Evolutionary conservation across 2,797 vertebrate genomes (phyloP).

Genomic region (Otus scops): DNA sequence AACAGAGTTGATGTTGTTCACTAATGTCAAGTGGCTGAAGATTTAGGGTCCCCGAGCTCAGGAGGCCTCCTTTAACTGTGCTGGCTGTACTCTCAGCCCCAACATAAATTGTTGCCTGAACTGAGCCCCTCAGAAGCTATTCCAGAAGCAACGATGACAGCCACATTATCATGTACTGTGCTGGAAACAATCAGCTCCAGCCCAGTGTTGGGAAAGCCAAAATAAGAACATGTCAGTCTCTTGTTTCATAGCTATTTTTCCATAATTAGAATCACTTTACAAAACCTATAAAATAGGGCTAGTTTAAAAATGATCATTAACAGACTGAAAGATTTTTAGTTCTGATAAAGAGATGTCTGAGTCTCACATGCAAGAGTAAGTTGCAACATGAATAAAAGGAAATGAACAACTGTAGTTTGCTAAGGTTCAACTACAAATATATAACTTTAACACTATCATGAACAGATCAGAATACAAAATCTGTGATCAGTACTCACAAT

Average conservation of each 20-base stretch:
- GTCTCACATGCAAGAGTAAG: background rate
- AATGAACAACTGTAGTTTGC: background rate
- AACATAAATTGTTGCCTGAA: background rate
- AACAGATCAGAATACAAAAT: background rate
- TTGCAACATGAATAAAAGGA: background rate
- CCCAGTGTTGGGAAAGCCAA: background rate
- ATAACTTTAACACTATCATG: background rate
- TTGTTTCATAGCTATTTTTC: background rate
- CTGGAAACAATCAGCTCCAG: background rate
- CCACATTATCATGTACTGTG: background rate
- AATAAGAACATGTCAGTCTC: background rate
- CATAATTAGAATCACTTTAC: background rate
- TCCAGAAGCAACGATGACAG: background rate
- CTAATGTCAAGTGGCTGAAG: background rate
- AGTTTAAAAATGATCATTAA: background rate
- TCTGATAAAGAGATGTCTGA: background rate
- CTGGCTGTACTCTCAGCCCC: background rate
- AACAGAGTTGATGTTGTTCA: background rate
- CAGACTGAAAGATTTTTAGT: background rate
- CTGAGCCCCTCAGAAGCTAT: background rate
- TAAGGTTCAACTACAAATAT: background rate
- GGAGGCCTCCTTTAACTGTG: background rate
- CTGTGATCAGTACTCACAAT: background rate
- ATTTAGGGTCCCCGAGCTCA: conserved; percentile 33
- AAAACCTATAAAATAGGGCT: background rate